These are phyloP conservation scores for Sylvia borin DNA, from an alignment of 2,797 vertebrate species.

Conservation along the genomic window DNA sequence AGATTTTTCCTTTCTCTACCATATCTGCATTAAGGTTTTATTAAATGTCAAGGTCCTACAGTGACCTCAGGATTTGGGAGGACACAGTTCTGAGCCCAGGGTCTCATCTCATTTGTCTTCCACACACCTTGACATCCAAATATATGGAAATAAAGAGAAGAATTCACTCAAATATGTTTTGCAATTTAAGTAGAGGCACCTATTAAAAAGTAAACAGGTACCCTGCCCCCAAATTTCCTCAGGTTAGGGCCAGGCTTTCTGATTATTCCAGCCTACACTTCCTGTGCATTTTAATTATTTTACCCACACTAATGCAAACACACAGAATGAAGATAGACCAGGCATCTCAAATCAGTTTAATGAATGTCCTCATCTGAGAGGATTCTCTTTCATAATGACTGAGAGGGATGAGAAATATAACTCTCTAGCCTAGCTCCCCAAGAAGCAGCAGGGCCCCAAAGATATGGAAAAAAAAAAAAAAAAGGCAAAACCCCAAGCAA, in stretches of 20 bases:
- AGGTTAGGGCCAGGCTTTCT: neutral
- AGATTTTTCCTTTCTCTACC: neutral
- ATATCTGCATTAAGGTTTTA: neutral
- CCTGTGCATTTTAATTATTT: constrained; percentile 36
- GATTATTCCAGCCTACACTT: constrained; percentile 10
- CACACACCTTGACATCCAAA: neutral
- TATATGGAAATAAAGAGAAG: neutral
- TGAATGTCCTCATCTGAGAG: constrained; percentile 47
- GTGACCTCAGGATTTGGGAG: neutral
- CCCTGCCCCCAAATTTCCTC: neutral
- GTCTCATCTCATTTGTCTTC: neutral
- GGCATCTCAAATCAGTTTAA: constrained; percentile 50
- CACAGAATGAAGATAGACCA: neutral
- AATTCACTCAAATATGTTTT: neutral
- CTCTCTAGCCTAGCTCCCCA: constrained; percentile 26
- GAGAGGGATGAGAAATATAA: constrained; percentile 32
- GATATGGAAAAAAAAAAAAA: neutral
- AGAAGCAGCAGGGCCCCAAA: constrained; percentile 41
- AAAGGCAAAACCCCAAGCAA: neutral
- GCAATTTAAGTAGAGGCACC: neutral
- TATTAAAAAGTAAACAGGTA: neutral
- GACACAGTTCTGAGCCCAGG: neutral
- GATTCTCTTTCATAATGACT: constrained; percentile 50
- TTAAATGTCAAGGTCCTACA: neutral
- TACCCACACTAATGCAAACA: constrained; percentile 4